Conservation (phyloP, 2,113 vertebrate genomes). For the Cisticola juncidis region DNA sequence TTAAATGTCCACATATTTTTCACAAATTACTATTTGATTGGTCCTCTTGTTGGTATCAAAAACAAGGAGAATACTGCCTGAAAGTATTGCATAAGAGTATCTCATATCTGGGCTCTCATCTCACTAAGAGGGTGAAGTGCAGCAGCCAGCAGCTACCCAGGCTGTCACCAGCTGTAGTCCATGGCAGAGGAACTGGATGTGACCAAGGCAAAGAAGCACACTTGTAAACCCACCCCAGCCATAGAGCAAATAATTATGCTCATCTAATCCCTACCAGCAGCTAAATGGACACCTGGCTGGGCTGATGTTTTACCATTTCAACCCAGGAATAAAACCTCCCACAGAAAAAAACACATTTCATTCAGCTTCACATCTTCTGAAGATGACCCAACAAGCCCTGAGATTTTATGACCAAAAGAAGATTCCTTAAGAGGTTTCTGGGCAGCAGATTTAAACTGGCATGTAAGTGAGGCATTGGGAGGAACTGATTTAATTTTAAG, state of each 20-base stretch:
- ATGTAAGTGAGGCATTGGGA: not conserved
- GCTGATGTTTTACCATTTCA: not conserved
- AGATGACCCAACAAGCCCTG: accelerated
- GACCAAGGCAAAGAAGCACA: not conserved
- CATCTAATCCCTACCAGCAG: not conserved
- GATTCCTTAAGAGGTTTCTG: not conserved
- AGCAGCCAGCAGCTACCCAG: not conserved
- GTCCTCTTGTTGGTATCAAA: not conserved
- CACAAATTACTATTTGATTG: not conserved
- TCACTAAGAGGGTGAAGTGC: not conserved
- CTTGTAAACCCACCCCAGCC: not conserved
- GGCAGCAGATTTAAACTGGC: not conserved
- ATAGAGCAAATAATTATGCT: not conserved
- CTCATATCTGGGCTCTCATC: accelerated
- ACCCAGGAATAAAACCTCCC: not conserved
- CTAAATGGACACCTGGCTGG: not conserved
- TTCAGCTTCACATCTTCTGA: not conserved
- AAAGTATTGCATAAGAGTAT: not conserved
- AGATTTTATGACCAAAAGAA: not conserved
- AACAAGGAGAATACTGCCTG: not conserved
- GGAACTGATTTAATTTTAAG: not conserved
- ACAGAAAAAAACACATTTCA: not conserved
- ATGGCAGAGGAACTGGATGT: not conserved
- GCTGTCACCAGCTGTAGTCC: not conserved
- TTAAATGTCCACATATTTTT: not conserved